Evolutionary conservation across 2,113 vertebrate genomes (phyloP), one percentile per base, ranked within the genome.

Genomic region (Phodopus roborovskii): DNA sequence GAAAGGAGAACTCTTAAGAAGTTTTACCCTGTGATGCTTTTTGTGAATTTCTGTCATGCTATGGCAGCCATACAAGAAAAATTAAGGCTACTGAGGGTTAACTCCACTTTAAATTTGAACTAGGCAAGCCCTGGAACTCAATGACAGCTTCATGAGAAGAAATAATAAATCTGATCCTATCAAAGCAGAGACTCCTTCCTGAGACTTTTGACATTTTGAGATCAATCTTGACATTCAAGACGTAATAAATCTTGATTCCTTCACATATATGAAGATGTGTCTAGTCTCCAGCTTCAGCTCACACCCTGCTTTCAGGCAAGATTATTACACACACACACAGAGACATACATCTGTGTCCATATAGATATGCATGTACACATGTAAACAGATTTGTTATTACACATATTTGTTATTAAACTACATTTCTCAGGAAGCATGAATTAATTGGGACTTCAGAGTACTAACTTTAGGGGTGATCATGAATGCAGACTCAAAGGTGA

Each of bases 171-270:
- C 87, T 96, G 50, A 95, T 66, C 70, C 70, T 68, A 79, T 56
- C 62, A 91, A 90, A 94, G 42, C 50, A 33, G 36, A 96, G 60
- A 58, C 64, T 86, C 12, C 60, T 87, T 86, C 74, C 33, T 68
- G 83, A 97, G 68, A 95, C 87, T 87, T 92, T 88, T 97, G 95
- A 95, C 82, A 97, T 95, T 90, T 95, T 64, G 64, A 96, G 91
- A 88, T 93, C 93, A 93, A 96, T 85, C 89, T 90, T 97, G 93
- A 95, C 81, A 94, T 91, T 95, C 73, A 91, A 91, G 53, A 91
- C 30, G 94, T 79, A 48, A 93, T 83, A 79, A 94, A 96, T 95
- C 85, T 91, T 94, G 68, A 74, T 87, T 83, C 28, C 64, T 58
- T 96, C 79, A 92, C 42, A 96, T 86, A 92, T 89, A 64, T 92